Percentiles rank a stretch among this genome's conserved stretches.
Evolutionary conservation across 2,888 invertebrate genomes (phyloP).

Genomic region (Pristionchus mayeri): DNA sequence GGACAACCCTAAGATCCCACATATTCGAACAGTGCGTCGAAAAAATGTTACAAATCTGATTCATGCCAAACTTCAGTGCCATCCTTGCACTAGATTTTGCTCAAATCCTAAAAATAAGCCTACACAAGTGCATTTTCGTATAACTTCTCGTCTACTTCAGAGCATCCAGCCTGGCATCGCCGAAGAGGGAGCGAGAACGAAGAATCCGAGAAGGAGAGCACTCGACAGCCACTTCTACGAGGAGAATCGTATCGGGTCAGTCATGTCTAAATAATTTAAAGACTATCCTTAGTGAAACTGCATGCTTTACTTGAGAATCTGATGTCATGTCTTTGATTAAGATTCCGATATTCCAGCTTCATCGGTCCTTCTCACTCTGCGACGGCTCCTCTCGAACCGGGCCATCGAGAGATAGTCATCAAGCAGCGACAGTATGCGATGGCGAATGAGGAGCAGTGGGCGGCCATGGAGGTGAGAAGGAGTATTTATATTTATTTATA

Average conservation of each 20-base stretch:
- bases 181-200: slow-evolving; percentile 35
- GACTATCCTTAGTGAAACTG: too few relatives aligned
- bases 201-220: slow-evolving; percentile 40
- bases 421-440: background rate
- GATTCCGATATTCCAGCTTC: slow-evolving; percentile 28
- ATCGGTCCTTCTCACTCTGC: background rate
- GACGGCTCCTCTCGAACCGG: background rate
- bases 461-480: background rate
- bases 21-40: too few relatives aligned
- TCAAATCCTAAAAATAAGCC: too few relatives aligned
- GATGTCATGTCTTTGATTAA: too few relatives aligned
- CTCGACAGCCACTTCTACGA: slow-evolving; percentile 21
- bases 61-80: too few relatives aligned
- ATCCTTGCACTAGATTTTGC: too few relatives aligned
- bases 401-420: background rate
- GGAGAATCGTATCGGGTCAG: slow-evolving; percentile 43
- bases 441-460: background rate
- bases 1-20: too few relatives aligned
- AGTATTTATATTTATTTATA: background rate
- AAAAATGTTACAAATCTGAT: background rate
- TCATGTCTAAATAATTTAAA: background rate
- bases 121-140: too few relatives aligned
- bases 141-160: too few relatives aligned
- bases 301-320: too few relatives aligned
- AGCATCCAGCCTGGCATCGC: background rate